phyloP scores from a whole-genome alignment of 2,888 invertebrate species.

The Ischnura elegans region DNA sequence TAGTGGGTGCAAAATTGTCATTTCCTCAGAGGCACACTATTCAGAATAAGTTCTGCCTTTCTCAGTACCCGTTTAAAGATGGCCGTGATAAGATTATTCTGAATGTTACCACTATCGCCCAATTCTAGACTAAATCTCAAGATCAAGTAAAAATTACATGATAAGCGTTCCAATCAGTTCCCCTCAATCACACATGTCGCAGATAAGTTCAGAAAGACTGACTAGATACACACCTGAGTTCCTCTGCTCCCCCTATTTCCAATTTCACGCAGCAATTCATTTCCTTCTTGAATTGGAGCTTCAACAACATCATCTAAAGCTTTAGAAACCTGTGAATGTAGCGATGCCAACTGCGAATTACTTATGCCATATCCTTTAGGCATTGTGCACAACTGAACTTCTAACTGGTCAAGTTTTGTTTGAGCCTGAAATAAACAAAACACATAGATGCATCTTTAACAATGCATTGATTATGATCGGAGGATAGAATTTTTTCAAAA shows the following conservation, averaged over 20 bases:
- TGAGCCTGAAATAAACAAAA: slow-evolving; percentile 80
- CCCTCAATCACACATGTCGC: not conserved
- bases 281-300: slow-evolving; percentile 85
- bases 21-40: too few relatives aligned
- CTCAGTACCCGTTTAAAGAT: too few relatives aligned
- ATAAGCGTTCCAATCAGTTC: too few relatives aligned
- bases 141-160: not conserved
- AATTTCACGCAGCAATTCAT: slow-evolving; percentile 85
- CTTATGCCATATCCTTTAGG: slow-evolving; percentile 78
- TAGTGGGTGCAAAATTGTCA: too few relatives aligned
- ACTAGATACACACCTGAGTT: slow-evolving; percentile 80
- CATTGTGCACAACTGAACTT: slow-evolving; percentile 85
- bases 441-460: not conserved
- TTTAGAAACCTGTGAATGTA: slow-evolving; percentile 84
- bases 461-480: too few relatives aligned
- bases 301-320: slow-evolving; percentile 85
- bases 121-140: too few relatives aligned
- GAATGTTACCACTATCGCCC: too few relatives aligned
- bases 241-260: slow-evolving; percentile 82
- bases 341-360: slow-evolving; percentile 84
- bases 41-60: too few relatives aligned
- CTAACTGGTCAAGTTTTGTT: slow-evolving; percentile 86
- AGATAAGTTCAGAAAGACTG: not conserved
- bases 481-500: too few relatives aligned
- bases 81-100: too few relatives aligned